Evolutionary conservation across 2,113 vertebrate species (phyloP).

Genomic region (Smithornis capensis): DNA sequence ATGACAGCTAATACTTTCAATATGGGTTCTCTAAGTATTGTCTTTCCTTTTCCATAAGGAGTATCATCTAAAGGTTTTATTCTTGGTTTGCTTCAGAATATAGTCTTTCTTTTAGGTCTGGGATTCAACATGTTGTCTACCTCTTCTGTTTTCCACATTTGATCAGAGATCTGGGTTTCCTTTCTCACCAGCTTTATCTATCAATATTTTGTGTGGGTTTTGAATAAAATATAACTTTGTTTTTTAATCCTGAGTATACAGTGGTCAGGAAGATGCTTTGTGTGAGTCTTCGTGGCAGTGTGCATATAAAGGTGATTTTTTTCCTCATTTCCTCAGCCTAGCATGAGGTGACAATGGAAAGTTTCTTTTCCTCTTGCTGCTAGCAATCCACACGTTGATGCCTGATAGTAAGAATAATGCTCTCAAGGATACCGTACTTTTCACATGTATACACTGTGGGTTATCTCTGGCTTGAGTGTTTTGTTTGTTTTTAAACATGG

Average conservation of each 20-base stretch:
- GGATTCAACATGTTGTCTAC: not conserved
- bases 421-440: not conserved
- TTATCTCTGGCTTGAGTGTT: slow-evolving; percentile 44
- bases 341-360: not conserved
- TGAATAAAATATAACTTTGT: not conserved
- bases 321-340: not conserved
- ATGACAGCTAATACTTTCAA: not conserved
- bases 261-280: not conserved
- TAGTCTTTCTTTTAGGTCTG: not conserved
- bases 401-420: not conserved
- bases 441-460: not conserved
- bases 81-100: not conserved
- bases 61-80: not conserved
- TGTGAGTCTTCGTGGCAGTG: not conserved
- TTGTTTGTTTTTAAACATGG: not conserved
- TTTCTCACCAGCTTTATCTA: not conserved
- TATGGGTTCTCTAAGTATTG: not conserved
- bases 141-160: not conserved
- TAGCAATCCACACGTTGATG: not conserved
- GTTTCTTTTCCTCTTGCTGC: not conserved
- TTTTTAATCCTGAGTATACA: slow-evolving; percentile 10
- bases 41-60: not conserved
- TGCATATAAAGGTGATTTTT: accelerated
- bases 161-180: not conserved
- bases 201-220: not conserved